Conservation (phyloP, 64 coral and sea anemone species). For the Actinia equina region DNA sequence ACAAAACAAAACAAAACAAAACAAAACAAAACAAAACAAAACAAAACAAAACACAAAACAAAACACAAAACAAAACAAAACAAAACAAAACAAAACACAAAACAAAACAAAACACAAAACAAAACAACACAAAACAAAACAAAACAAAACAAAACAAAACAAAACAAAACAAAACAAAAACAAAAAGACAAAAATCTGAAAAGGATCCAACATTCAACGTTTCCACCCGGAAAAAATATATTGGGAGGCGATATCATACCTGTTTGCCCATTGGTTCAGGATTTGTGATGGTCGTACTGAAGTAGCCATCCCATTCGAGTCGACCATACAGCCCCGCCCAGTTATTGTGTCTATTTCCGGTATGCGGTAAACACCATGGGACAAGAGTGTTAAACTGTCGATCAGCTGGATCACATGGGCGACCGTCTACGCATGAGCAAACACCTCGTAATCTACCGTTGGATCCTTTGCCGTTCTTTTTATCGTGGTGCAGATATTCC, state of each 20-base stretch:
- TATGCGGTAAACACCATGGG: slow-evolving; percentile 98
- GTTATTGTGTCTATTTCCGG: slow-evolving; percentile 93
- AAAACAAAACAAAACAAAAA: too few relatives aligned
- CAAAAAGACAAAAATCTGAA: too few relatives aligned
- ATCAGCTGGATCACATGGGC: slow-evolving; percentile 82
- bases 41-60: too few relatives aligned
- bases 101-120: too few relatives aligned
- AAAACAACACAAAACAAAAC: too few relatives aligned
- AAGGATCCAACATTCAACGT: too few relatives aligned
- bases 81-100: too few relatives aligned
- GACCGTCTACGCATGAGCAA: slow-evolving; percentile 86
- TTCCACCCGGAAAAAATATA: too few relatives aligned
- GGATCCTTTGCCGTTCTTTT: slow-evolving; percentile 80
- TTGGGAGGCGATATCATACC: slow-evolving; percentile 21
- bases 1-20: neutral
- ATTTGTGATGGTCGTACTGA: slow-evolving; percentile 96
- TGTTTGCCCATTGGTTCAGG: slow-evolving; percentile 99
- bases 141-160: too few relatives aligned
- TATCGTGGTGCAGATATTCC: slow-evolving; percentile 83
- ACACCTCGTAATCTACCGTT: slow-evolving; percentile 76
- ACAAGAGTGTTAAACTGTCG: slow-evolving; percentile 88
- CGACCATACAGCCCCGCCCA: slow-evolving; percentile 96
- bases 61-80: too few relatives aligned
- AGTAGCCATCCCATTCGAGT: slow-evolving; percentile 96
- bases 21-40: too few relatives aligned